Evolutionary conservation across 2,888 invertebrate species (phyloP), one percentile per base, ranked within the genome.

Genomic region (Plemyria rubiginata): DNA sequence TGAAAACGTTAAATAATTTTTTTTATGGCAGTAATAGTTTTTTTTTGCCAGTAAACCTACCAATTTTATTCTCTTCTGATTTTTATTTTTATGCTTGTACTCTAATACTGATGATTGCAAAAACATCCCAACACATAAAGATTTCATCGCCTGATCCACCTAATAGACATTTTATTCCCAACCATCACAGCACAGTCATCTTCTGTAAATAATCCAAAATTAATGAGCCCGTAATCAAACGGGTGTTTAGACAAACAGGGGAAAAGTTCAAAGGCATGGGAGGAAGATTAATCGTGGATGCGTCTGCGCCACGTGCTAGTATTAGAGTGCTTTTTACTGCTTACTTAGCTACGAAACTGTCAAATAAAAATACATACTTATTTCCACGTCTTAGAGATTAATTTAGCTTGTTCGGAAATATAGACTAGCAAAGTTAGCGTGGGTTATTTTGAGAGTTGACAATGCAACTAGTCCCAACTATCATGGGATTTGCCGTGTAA

Each of bases 171-270:
- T 58, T 68, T 62, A 68, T 61, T 60, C 66, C n/a, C 65, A 61
- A 62, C 62, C 53, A 66, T 67, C 67, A 67, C 73, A 67, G 68
- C 62, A 72, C 73, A 70, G 66, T 66, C 75, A 52, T 54, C 66
- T 66, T 72, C 78, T 76, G 86, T 84, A 89, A 89, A 90, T 89
- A 90, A 87, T 90, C 87, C 85, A 88, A 90, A 86, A 89, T 88
- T 90, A 90, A 91, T 91, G 89, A 88, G 85, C 80, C 81, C 81
- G 86, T 91, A 89, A 92, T 91, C 88, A 89, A 90, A 89, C 80
- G 80, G 81, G 79, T 81, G 86, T 88, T 90, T 90, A 87, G 81
- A 87, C 86, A 90, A 90, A 88, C 90, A 87, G 79, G 79, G 85
- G 86, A 88, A 88, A 88, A 70, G 64, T 71, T 91, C 91, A 91